Conservation (phyloP, 1,140 invertebrate genomes). For the Octopus bimaculoides region DNA sequence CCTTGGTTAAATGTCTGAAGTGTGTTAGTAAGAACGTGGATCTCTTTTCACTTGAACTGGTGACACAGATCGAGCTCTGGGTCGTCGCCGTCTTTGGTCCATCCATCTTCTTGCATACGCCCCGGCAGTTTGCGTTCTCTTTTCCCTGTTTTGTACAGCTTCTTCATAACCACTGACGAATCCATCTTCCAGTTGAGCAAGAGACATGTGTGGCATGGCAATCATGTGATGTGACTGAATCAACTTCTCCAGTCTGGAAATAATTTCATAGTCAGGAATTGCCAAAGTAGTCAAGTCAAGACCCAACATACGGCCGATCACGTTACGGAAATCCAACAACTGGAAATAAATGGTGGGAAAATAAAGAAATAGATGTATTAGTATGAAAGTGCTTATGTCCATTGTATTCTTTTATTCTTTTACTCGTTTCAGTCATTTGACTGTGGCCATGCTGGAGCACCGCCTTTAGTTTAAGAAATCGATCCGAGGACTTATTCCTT, state of each 20-base stretch:
- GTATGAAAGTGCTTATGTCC: too few species aligned
- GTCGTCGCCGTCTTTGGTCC: constrained; percentile 33
- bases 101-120: constrained; percentile 27
- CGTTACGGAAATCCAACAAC: constrained; percentile 55
- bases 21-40: constrained; percentile 42
- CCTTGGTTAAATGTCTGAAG: too few species aligned
- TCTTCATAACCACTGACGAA: constrained; percentile 39
- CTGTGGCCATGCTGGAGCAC: too few species aligned
- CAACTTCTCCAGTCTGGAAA: constrained; percentile 54
- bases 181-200: constrained; percentile 50
- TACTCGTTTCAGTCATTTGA: too few species aligned
- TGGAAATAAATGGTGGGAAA: constrained; percentile 29
- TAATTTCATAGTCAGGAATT: constrained; percentile 57
- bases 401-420: too few species aligned
- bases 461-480: too few species aligned
- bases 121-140: constrained; percentile 24
- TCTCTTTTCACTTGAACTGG: constrained; percentile 39
- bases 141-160: constrained; percentile 28
- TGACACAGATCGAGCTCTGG: constrained; percentile 40
- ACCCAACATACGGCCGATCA: constrained; percentile 55
- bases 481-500: too few species aligned
- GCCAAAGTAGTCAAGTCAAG: constrained; percentile 54
- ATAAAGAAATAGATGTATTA: constrained; percentile 14
- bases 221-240: constrained; percentile 52
- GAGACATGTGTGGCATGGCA: constrained; percentile 45